Evolutionary conservation across 2,797 vertebrate genomes (phyloP), one percentile per base, ranked within the genome.

Genomic region (Halcyon chelicuti): DNA sequence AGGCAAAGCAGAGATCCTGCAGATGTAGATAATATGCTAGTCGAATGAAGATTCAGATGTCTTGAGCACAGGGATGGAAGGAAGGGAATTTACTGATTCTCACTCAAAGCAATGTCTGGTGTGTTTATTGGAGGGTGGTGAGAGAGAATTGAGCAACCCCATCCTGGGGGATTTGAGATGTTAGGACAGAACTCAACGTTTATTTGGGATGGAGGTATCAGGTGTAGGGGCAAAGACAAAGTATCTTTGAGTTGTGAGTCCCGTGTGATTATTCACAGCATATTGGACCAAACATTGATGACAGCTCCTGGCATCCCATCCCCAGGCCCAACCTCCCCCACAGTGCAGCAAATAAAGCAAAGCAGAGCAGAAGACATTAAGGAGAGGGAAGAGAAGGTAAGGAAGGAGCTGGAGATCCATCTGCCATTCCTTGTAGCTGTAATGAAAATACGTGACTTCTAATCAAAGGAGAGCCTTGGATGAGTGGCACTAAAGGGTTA

Each of bases 261-360:
- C 55, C 14, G 2, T 0, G 0, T 54, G 20, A 46, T 42, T 52
- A n/a, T n/a, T 72, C 23, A 26, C 17, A 80, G 57, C 4, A 5
- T 65, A 17, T 10, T 21, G 4, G n/a, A 47, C 29, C 7, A 44
- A 51, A 58, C 10, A 17, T 1, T 42, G 29, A 40, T 16, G 19
- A 21, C 3, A 2, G 6, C 16, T 88, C 58, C 57, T 25, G 23
- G 5, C 21, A 49, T 39, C 47, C 12, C 49, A 77, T 28, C 10
- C 23, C 31, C 25, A 31, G 11, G 28, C 19, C 21, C 10, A 67
- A 3, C 4, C 13, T 76, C 14, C 12, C 25, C 28, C 14, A 26
- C 10, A 35, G 10, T 2, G 13, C 25, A 76, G 33, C 10, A 90
- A 55, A 86, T 12, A 47, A 46, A 54, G 25, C 10, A 72, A 66